phyloP scores from a whole-genome alignment of 2,113 vertebrate genomes.

The Odontophorus gujanensis region DNA sequence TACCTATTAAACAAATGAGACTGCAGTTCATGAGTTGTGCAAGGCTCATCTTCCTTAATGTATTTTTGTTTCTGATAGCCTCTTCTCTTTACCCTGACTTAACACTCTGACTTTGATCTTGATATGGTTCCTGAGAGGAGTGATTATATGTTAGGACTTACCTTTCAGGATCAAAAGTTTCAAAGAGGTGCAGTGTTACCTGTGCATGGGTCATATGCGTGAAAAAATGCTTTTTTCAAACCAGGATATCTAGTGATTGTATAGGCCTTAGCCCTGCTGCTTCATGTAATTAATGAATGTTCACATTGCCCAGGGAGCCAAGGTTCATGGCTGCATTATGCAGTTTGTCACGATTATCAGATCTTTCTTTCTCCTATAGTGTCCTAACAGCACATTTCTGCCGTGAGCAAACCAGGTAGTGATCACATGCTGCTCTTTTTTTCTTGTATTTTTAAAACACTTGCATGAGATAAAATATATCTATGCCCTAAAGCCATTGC shows the following conservation, averaged over 20 bases:
- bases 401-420: not conserved
- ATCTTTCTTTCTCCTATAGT: not conserved
- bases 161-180: not conserved
- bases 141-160: not conserved
- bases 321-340: not conserved
- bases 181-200: not conserved
- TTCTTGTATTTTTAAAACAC: not conserved
- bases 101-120: not conserved
- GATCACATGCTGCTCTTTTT: not conserved
- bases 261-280: not conserved
- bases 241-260: not conserved
- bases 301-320: not conserved
- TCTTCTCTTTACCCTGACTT: not conserved
- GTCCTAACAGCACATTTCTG: not conserved
- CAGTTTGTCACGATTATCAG: not conserved
- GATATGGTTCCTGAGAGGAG: not conserved
- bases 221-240: not conserved
- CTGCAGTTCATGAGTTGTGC: not conserved
- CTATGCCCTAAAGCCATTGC: not conserved
- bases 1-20: not conserved
- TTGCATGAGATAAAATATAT: not conserved
- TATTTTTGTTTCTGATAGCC: not conserved
- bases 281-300: not conserved
- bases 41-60: not conserved
- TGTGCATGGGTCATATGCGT: not conserved